Percentiles rank a stretch among this genome's conserved stretches.
phyloP scores from a whole-genome alignment of 2,113 vertebrate genomes.

The Anolis carolinensis region DNA sequence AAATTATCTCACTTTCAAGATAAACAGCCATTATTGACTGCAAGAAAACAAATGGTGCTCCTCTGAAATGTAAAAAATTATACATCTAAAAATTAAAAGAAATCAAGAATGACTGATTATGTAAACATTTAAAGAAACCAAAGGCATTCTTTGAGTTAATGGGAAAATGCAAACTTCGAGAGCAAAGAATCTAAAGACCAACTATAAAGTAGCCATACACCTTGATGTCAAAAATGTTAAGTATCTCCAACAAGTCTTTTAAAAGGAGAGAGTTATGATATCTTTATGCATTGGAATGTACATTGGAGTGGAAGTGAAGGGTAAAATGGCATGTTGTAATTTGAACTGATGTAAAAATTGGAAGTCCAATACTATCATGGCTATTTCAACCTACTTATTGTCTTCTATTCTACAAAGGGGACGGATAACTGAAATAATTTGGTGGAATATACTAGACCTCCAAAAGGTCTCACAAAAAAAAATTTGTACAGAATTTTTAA shows the following conservation, averaged over 20 bases:
- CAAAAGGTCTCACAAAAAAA: too few relatives aligned
- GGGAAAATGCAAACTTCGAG: slow-evolving; percentile 56
- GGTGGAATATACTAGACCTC: too few relatives aligned
- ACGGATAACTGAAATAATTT: too few relatives aligned
- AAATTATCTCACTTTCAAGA: slow-evolving; percentile 35
- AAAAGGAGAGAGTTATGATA: slow-evolving; percentile 17
- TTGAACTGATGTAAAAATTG: not conserved
- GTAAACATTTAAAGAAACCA: slow-evolving; percentile 54
- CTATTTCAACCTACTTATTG: not conserved
- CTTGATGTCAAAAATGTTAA: slow-evolving; percentile 48
- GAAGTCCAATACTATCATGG: not conserved
- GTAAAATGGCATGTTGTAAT: not conserved
- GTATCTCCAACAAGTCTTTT: slow-evolving; percentile 32
- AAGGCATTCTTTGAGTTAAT: slow-evolving; percentile 45
- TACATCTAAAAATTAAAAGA: slow-evolving; percentile 62
- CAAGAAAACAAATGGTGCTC: slow-evolving; percentile 56
- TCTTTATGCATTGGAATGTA: not conserved
- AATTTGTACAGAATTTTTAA: too few relatives aligned
- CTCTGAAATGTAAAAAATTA: slow-evolving; percentile 60
- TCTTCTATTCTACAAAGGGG: not conserved
- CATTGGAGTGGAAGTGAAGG: not conserved
- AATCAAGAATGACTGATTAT: slow-evolving; percentile 55
- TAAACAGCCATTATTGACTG: slow-evolving; percentile 49
- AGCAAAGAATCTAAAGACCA: slow-evolving; percentile 21
- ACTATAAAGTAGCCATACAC: slow-evolving; percentile 45